Evolutionary conservation across 2,113 vertebrate genomes (phyloP), one percentile per base, ranked within the genome.

Genomic region (Trichomycterus rosablanca): DNA sequence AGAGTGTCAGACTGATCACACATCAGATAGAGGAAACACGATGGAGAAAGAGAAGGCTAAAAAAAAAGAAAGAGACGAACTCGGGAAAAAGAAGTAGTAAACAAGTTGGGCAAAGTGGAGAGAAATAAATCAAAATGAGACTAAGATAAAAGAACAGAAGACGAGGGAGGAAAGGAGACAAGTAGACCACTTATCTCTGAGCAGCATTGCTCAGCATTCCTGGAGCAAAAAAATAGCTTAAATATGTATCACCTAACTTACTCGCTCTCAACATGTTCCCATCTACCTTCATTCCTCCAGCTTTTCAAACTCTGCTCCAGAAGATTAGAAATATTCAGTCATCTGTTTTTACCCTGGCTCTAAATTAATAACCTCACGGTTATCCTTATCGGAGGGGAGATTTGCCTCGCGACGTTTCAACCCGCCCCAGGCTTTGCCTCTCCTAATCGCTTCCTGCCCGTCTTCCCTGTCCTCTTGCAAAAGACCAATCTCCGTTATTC

Each of bases 401-500:
- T 46, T 32, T 11, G 11, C 34, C 50, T 19, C 3, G 24, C 20
- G 37, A 59, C 54, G 37, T 67, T 50, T 63, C 54, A 16, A 49
- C 67, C 53, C 45, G 70, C 80, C 76, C 43, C 60, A 40, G 54
- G 75, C 20, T 67, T 75, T 68, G 49, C 66, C 45, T 78, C 67
- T 57, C 60, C 63, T 74, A 74, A 81, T 80, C 70, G 75, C 46
- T 59, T 50, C 42, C 35, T 52, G 35, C 45, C 45, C 52, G 40
- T 48, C 49, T 52, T 65, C 48, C 48, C 30, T 40, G 54, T 35
- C 16, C 60, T 63, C 28, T 40, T 44, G 24, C 37, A 66, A 61
- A 61, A 39, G 66, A 56, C 72, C 76, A 82, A 81, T 84, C 77
- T 72, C 61, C 3, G 72, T 76, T 75, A 77, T 80, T 87, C 55